Base-by-base conservation (phyloP, 2,888 invertebrate species). In the Camponotus fellah region DNA sequence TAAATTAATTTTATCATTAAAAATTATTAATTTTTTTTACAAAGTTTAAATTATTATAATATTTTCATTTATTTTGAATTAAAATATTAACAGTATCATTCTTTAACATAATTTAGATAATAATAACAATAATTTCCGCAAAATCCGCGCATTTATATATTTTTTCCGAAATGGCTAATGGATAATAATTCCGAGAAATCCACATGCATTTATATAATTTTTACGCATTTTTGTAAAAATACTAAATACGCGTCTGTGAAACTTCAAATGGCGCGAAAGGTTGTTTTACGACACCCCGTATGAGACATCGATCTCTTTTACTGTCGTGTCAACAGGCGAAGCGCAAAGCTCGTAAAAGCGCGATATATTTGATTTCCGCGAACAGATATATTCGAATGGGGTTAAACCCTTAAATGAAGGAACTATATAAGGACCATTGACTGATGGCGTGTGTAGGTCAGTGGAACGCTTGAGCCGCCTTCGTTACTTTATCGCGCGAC, bases 381-480 rank as follows among this genome's bases (percentile, higher is more conserved):
- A 64, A n/a, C 32, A 60, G 56, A n/a, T 77, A 62, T 84, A 74
- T 84, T 40, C 56, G 80, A 86, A 72, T 17, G 37, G 32, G 46
- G 65, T 65, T 83, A 69, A 81, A 14, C 82, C 49, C 77, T 84
- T 86, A 84, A 86, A 82, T 68, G 82, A 65, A 75, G 68, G 66
- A 65, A 82, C 74, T 74, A 79, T 74, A 77, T 62, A 83, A 72
- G 81, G n/a, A 83, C 49, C 49, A 81, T 87, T 86, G 68, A 69
- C 68, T 79, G 84, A 82, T 76, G 82, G 74, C 53, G 64, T 82
- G 84, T 85, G 64, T 89, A 84, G 89, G 89, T 89, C 81, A 89
- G 85, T 89, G 21, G 89, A 84, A 43, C 89, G 64, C 68, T 87
- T 71, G 69, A 82, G 68, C 77, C 53, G 64, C 64, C 43, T 69